These are phyloP conservation scores for Nothoprocta perdicaria DNA, from an alignment of 2,113 vertebrate species.

Conservation along the genomic window DNA sequence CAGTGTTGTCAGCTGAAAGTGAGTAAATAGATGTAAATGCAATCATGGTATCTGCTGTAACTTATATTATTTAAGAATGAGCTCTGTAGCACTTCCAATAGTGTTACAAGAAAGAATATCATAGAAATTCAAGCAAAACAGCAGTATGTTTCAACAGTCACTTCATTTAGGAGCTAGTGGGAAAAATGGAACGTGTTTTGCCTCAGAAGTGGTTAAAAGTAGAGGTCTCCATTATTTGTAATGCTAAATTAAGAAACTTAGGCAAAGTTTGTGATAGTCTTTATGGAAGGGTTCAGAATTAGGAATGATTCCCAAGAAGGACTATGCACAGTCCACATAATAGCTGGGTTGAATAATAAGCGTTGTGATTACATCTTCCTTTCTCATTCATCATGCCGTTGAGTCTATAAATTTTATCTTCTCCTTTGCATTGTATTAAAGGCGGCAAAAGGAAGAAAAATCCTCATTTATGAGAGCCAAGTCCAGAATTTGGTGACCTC, in stretches of 20 bases:
- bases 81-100: neutral
- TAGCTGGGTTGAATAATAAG: neutral
- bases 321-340: neutral
- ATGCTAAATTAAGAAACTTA: neutral
- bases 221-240: neutral
- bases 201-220: neutral
- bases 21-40: neutral
- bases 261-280: neutral
- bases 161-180: neutral
- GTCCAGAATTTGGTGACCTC: neutral
- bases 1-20: neutral
- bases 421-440: neutral
- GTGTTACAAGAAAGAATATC: neutral
- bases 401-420: neutral
- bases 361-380: neutral
- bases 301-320: neutral
- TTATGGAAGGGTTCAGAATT: neutral
- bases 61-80: neutral
- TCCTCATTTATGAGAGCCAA: neutral
- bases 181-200: neutral
- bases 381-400: neutral
- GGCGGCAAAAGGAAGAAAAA: neutral
- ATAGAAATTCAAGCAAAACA: neutral
- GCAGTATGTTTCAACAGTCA: rapidly evolving
- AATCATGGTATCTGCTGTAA: neutral